Evolutionary conservation across 2,113 vertebrate species (phyloP).

Genomic region (Pithys albifrons): DNA sequence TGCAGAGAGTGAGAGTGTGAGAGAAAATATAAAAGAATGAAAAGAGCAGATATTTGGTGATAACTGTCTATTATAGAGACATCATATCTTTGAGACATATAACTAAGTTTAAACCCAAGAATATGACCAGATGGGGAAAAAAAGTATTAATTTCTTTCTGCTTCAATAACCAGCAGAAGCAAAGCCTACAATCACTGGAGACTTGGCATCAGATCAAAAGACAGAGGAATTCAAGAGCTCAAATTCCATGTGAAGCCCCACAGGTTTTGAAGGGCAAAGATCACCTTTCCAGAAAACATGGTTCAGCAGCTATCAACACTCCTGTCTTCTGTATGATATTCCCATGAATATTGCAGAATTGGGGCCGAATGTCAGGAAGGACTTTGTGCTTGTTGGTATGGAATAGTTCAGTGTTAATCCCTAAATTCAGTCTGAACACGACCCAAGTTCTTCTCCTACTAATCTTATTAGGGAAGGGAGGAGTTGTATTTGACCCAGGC

Average conservation of each 20-base stretch:
- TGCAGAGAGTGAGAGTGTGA: neutral
- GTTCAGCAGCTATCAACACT: neutral
- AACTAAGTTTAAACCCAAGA: neutral
- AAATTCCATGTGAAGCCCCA: neutral
- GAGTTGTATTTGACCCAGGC: neutral
- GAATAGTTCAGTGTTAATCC: neutral
- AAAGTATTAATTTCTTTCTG: neutral
- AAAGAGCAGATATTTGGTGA: neutral
- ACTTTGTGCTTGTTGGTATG: neutral
- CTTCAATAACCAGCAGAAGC: neutral
- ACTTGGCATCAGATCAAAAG: neutral
- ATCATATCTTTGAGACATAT: neutral
- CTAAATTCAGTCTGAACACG: neutral
- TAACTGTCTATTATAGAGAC: neutral
- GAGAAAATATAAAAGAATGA: neutral
- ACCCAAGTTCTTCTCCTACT: fast-evolving
- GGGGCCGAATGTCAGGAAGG: neutral
- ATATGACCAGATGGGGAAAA: neutral
- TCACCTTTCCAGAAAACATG: neutral
- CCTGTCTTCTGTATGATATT: neutral
- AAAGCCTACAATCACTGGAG: neutral
- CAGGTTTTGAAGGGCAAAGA: neutral
- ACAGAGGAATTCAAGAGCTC: neutral
- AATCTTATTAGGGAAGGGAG: neutral
- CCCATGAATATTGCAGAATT: neutral